phyloP scores from a whole-genome alignment of 2,888 invertebrate species.

The Athalia cordata region DNA sequence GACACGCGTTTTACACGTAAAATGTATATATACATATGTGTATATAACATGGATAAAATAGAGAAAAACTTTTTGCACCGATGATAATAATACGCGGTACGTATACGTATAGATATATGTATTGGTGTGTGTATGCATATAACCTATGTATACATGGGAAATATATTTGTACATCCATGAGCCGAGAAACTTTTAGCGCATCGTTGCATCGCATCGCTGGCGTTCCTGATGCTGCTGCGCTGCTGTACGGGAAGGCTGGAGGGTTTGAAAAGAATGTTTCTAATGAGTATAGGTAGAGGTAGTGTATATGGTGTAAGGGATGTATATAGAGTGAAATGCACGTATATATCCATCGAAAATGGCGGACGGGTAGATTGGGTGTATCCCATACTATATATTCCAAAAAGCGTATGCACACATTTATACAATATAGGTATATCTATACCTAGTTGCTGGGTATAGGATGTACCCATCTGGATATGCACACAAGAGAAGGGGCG shows the following conservation, averaged over 20 bases:
- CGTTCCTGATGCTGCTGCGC: no score
- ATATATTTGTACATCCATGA: background rate
- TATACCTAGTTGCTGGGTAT: no score
- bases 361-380: conserved; percentile 34
- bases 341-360: conserved; percentile 22
- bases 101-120: background rate
- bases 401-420: background rate
- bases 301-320: background rate
- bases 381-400: background rate
- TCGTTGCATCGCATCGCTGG: no score
- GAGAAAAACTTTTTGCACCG: background rate
- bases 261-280: conserved; percentile 33
- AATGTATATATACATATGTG: background rate
- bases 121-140: no score
- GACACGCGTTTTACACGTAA: background rate
- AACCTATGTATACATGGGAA: background rate
- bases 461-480: conserved; percentile 32
- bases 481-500: conserved; percentile 34
- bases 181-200: no score
- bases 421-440: background rate
- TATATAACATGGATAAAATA: background rate
- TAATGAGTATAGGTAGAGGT: conserved; percentile 32
- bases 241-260: background rate
- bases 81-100: no score
- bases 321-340: background rate